phyloP scores from a whole-genome alignment of 2,888 invertebrate genomes.

The Pecten maximus region DNA sequence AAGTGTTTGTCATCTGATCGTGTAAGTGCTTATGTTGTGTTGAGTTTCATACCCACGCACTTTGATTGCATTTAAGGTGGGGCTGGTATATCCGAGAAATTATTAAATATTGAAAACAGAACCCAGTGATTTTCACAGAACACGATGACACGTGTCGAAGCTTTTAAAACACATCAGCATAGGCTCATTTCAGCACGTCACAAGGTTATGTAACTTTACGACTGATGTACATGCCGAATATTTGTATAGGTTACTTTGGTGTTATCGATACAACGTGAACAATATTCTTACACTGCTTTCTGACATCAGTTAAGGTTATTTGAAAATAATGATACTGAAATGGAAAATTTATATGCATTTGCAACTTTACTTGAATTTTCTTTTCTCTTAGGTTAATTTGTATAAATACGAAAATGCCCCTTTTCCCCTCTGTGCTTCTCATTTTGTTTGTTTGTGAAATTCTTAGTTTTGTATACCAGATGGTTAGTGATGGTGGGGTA shows the following conservation, averaged over 20 bases:
- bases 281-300: too few relatives aligned
- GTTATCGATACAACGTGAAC: background rate
- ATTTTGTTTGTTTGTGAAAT: too few relatives aligned
- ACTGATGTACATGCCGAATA: background rate
- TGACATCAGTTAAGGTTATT: too few relatives aligned
- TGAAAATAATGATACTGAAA: too few relatives aligned
- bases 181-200: background rate
- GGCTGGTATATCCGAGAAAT: background rate
- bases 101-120: slow-evolving; percentile 15
- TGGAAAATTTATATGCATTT: too few relatives aligned
- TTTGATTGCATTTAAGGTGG: slow-evolving; percentile 6
- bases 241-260: background rate
- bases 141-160: background rate
- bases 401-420: too few relatives aligned
- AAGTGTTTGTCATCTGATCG: background rate
- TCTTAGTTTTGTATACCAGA: too few relatives aligned
- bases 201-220: background rate
- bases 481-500: too few relatives aligned
- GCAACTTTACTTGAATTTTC: too few relatives aligned
- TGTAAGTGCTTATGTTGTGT: slow-evolving; percentile 19
- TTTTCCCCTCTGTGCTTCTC: too few relatives aligned
- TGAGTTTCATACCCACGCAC: background rate
- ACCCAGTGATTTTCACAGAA: background rate
- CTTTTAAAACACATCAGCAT: background rate
- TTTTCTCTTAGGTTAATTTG: too few relatives aligned